Conservation (phyloP, 2,797 vertebrate species). For the Diplodus sargus region DNA sequence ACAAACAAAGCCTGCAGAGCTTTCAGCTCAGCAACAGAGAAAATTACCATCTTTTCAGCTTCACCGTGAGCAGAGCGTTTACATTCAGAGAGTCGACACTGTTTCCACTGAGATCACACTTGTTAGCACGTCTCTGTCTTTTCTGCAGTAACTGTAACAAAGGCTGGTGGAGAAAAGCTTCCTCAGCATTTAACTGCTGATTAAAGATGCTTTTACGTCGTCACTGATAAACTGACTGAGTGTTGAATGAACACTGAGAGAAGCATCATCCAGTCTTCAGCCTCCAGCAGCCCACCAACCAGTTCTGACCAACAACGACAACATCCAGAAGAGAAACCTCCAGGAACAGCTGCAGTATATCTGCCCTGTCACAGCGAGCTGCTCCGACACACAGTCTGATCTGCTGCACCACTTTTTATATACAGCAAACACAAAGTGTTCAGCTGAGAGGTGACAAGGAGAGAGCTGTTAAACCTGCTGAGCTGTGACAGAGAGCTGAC, state of each 20-base stretch:
- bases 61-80: background rate
- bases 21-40: slow-evolving; percentile 5
- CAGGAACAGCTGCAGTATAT: slow-evolving; percentile 6
- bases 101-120: slow-evolving; percentile 15
- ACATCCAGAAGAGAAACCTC: slow-evolving; percentile 19
- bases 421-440: background rate
- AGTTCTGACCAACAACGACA: background rate
- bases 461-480: background rate
- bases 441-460: background rate
- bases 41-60: slow-evolving; percentile 20
- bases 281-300: background rate
- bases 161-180: background rate
- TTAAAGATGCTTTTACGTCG: background rate
- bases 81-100: background rate
- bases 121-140: background rate
- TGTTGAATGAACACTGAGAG: background rate
- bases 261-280: background rate
- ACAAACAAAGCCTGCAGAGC: slow-evolving; percentile 11
- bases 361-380: slow-evolving; percentile 1
- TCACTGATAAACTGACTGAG: background rate
- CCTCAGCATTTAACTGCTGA: background rate
- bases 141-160: background rate
- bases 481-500: background rate
- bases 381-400: slow-evolving; percentile 14
- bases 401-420: background rate